Evolutionary conservation across 2,113 vertebrate species (phyloP), one percentile per base, ranked within the genome.

Genomic region (Hydrochoerus hydrochaeris): DNA sequence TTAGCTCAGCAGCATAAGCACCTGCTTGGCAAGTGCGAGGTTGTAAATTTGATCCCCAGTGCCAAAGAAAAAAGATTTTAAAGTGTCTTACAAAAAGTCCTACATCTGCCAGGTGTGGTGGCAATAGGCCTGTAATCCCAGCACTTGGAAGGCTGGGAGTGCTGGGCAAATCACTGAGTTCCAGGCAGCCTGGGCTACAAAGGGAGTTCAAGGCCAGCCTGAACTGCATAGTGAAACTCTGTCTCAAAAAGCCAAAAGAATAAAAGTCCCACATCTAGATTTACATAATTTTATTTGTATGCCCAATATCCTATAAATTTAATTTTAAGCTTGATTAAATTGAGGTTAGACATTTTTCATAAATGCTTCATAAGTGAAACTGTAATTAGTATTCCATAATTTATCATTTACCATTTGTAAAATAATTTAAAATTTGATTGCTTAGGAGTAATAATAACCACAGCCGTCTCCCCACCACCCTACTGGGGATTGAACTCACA

Each of bases 261-360:
- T 3, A 20, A 20, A 20, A 20, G 16, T 2, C 2, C 46, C 16
- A 85, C 14, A 19, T 71, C 35, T 71, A 30, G 28, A 85, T 67
- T 65, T 65, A 24, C 86, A 0, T 89, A 44, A 62, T 86, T 90
- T 12, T 93, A 80, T 67, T 85, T 91, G 75, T 91, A 80, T 89
- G 30, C 13, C 49, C 19, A 35, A 0, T 85, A n/a, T 35, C 22
- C n/a, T 85, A 1, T 88, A 93, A 71, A 49, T 6, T 94, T 81
- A 71, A 80, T 73, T 91, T 91, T 90, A 90, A 65, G 14, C 82
- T 85, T 90, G n/a, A 54, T 54, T 87, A 91, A 52, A 90, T 80
- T 60, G 35, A 95, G 22, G 57, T 85, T 90, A 71, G 58, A 60
- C 6, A 7, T 49, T 94, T 92, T 54, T 92, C 78, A 73, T 83